Evolutionary conservation across 1,140 invertebrate species (phyloP).

Genomic region (Hirudo medicinalis): DNA sequence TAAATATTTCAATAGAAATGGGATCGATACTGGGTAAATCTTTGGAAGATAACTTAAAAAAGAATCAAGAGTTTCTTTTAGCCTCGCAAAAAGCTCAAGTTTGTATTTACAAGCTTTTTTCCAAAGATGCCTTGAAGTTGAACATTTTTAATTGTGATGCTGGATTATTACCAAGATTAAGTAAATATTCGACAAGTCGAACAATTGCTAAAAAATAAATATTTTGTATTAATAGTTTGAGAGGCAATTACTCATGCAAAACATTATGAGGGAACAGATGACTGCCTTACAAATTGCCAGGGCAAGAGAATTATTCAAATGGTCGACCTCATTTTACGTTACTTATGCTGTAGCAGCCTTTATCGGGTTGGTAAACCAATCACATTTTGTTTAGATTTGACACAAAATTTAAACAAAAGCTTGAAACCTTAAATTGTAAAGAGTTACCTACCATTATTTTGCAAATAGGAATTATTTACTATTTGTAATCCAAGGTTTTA

Average conservation of each 20-base stretch:
- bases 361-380: slow-evolving; percentile 44
- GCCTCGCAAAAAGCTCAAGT: slow-evolving; percentile 54
- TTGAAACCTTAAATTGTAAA: background rate
- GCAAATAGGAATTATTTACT: slow-evolving; percentile 26
- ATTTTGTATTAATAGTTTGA: slow-evolving; percentile 46
- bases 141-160: too few relatives aligned
- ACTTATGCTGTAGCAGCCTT: slow-evolving; percentile 46
- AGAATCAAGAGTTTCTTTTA: slow-evolving; percentile 58
- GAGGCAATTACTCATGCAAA: slow-evolving; percentile 62
- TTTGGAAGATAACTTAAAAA: slow-evolving; percentile 48
- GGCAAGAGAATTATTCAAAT: slow-evolving; percentile 56
- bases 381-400: slow-evolving; percentile 12
- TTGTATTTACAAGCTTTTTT: background rate
- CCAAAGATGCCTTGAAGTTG: background rate
- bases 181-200: background rate
- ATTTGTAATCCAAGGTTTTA: too few relatives aligned
- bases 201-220: background rate
- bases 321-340: slow-evolving; percentile 56
- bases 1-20: slow-evolving; percentile 25
- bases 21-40: slow-evolving; percentile 38
- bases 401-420: background rate
- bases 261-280: slow-evolving; percentile 59
- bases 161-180: background rate
- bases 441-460: background rate
- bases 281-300: slow-evolving; percentile 57